A percentile compares a stretch with the other conserved stretches of the same genome.
Evolutionary conservation across 2,113 vertebrate genomes (phyloP).

Genomic region (Hemichromis elongatus): DNA sequence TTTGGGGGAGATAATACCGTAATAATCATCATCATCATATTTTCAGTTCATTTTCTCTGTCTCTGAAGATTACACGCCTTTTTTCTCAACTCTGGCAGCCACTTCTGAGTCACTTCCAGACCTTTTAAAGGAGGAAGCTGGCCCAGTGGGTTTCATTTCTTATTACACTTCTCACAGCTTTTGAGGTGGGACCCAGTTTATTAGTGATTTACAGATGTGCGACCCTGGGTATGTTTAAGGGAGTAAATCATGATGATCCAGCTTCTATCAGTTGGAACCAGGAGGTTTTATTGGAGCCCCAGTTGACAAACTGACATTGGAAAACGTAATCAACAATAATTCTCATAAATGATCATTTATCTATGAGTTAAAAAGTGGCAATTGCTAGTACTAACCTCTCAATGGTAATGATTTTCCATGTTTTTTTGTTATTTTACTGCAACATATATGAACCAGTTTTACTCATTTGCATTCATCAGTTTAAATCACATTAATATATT

Average conservation of each 20-base stretch:
- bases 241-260: not conserved
- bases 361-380: not conserved
- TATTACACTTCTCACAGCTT: not conserved
- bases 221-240: not conserved
- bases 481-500: not conserved
- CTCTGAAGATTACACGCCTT: not conserved
- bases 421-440: not conserved
- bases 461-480: not conserved
- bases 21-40: not conserved
- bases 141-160: not conserved
- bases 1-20: not conserved
- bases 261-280: not conserved
- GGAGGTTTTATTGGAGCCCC: not conserved
- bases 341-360: not conserved
- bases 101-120: not conserved
- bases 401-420: not conserved
- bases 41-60: not conserved
- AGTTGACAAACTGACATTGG: not conserved
- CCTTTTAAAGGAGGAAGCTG: not conserved
- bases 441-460: not conserved
- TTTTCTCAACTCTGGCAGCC: not conserved
- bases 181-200: not conserved
- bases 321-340: not conserved
- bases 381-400: not conserved
- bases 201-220: not conserved